Base-by-base conservation (phyloP, 2,888 invertebrate species). In the Kuschelorhynchus macadamiae region DNA sequence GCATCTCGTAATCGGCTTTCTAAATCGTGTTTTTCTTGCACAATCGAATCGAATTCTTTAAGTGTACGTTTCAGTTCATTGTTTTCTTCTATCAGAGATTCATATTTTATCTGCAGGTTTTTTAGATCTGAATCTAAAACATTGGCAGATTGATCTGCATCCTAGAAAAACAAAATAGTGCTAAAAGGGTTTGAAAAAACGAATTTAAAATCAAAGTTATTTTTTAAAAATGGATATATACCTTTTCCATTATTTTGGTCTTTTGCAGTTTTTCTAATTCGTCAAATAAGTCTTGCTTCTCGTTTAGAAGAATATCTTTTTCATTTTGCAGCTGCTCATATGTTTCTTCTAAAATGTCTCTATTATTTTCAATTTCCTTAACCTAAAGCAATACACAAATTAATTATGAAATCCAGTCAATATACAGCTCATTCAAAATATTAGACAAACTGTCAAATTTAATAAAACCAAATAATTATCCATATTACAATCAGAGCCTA, bases 241-340 rank as follows among this genome's bases (percentile, higher is more conserved):
- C 47, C 9, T 53, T 50, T 18, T 67, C 50, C 21, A 56, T n/a
- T 12, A 14, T 14, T 7, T 52, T 12, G 9, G 21, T 16, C 14
- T 36, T n/a, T 36, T 52, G 36, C 21, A 36, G 1, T 12, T 55
- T 30, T 9, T 52, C 53, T 12, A 73, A 46, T 55, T 72, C 67
- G 16, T 73, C 71, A 47, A 75, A 72, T 33, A 74, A 53, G 42
- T 82, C 85, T 25, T 88, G 76, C 62, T 82, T 73, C 72, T 86
- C 80, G 71, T 75, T 82, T 76, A 87, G 83, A 30, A 89, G 78
- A 56, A 79, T 77, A 65, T 82, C 83, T 73, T 88, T 88, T 74
- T 88, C 86, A 17, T 83, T 83, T 66, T 82, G 81, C 16, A 84
- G 71, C 56, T 81, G 81, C 55, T 82, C 83, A 52, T 85, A 84